Evolutionary conservation across 2,797 vertebrate genomes (phyloP).

Genomic region (Tarsius wallacei): DNA sequence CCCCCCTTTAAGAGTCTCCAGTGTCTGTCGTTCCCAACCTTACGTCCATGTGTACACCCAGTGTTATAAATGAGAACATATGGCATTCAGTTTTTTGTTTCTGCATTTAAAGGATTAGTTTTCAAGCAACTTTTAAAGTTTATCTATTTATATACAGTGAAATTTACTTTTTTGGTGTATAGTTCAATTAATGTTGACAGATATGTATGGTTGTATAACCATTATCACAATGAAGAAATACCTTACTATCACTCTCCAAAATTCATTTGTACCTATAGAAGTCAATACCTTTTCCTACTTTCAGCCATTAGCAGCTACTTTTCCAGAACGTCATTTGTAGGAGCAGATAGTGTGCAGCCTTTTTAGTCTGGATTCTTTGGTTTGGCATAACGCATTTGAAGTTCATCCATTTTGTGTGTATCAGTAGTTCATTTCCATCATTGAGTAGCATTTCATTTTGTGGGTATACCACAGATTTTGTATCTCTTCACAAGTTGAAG

Average conservation of each 20-base stretch:
- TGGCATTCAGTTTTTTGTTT: no score
- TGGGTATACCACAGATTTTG: no score
- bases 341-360: background rate
- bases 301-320: background rate
- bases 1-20: no score
- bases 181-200: background rate
- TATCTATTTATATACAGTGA: background rate
- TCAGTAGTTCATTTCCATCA: background rate
- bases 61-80: no score
- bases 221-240: background rate
- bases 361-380: slow-evolving; percentile 6
- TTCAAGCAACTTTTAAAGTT: background rate
- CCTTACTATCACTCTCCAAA: background rate
- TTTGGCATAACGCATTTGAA: background rate
- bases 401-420: background rate
- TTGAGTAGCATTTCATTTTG: no score
- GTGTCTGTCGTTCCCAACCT: no score
- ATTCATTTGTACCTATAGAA: background rate
- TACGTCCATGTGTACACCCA: no score
- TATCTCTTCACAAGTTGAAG: no score
- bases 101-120: background rate
- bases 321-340: background rate
- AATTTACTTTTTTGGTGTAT: background rate
- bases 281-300: background rate
- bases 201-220: background rate